Evolutionary conservation across 2,888 invertebrate genomes (phyloP), one percentile per base, ranked within the genome.

Genomic region (Drosophila flavopinicola): DNA sequence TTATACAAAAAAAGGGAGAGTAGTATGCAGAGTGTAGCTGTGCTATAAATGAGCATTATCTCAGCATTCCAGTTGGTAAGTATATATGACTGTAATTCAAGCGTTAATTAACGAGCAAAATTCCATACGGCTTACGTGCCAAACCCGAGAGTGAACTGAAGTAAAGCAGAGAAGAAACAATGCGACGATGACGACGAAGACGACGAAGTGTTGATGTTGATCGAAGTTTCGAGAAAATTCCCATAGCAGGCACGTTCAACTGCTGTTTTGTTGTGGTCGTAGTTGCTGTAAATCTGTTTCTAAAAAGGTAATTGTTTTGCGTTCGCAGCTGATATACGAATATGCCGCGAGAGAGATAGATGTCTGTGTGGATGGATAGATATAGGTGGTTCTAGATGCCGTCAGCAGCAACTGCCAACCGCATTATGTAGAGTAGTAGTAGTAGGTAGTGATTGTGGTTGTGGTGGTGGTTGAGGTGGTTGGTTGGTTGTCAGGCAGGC

Each of bases 311-410:
- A 78, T 72, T 72, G 44, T 51, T 74, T 77, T 82, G 75, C 68
- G 82, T 87, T 83, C 84, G 86, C 87, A 85, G 87, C 85, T 85
- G 87, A 85, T 85, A 77, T 85, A 83, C 84, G 83, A 85, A 79
- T 85, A 84, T n/a, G n/a, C 87, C 75, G 85, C 78, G 66, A 77
- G 60, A 58, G 76, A 58, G 37, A 20, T 20, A 70, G 41, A 57
- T 47, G 57, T 57, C 57, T 86, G 80, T 77, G 75, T 85, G 84
- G 84, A 79, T 82, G 44, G 44, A 44, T 11, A 44, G 75, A 72
- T 60, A 20, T 20, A 20, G 20, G 20, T 75, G 71, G 74, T 60
- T 41, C 24, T 41, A 42, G 65, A 51, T 57, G 73, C 75, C 69
- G 58, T 74, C 80, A 80, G 84, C 80, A 85, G 70, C 77, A 83